Evolutionary conservation across 2,113 vertebrate genomes (phyloP), one percentile per base, ranked within the genome.

Genomic region (Fukomys damarensis): DNA sequence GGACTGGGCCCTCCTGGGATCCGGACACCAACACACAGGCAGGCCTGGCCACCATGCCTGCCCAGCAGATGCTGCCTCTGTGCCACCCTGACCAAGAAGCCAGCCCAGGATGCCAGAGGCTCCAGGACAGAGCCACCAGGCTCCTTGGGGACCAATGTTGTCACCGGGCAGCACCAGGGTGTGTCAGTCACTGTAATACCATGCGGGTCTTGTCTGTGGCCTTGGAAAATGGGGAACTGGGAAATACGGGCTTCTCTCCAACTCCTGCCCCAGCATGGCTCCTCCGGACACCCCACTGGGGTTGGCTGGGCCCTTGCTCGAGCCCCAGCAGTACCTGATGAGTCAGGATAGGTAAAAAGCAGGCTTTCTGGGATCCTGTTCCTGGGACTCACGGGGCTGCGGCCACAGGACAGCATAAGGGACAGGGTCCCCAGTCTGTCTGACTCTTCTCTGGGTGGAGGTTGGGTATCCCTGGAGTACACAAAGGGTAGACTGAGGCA

Each of bases 131-230:
- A 32, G 20, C 3, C 14, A 0, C 30, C 35, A 32, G 59, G 28
- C 24, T 28, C 65, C 76, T 58, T 2, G 26, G 38, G 43, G 52
- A 66, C 58, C 22, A 1, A 0, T 0, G 0, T 6, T 10, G 35
- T 65, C 28, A 26, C 0, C 8, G 11, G 17, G 3, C 20, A 22
- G 80, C 54, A 1, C 43, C 9, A 1, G 35, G 9, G 5, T 9
- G 17, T 10, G 12, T 41, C 0, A 19, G 1, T 41, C 4, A 1
- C 11, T 7, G 6, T 7, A 0, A 16, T 11, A 3, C 28, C 10
- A 2, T 7, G 38, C 0, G 0, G 19, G 0, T 35, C 5, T 13
- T 1, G 10, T 43, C 90, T 41, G 58, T 24, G 12, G 79, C 63
- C 81, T 49, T 17, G 13, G 58, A 32, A 32, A 41, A 1, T 0